Evolutionary conservation across 2,113 vertebrate genomes (phyloP).

Genomic region (Callaeas wilsoni): DNA sequence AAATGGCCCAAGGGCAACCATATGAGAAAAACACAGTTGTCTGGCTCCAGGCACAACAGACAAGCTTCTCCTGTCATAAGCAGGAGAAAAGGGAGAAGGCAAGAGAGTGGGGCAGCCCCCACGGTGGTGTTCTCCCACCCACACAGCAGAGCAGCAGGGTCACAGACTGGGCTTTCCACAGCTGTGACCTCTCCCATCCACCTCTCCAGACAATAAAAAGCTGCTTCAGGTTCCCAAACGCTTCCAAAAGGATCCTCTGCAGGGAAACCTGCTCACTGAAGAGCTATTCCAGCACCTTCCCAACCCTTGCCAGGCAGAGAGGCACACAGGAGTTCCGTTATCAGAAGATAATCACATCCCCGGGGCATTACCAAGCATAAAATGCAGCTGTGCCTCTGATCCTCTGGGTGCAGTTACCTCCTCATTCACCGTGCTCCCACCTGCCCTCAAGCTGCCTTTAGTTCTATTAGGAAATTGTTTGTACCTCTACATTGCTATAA

Average conservation of each 20-base stretch:
- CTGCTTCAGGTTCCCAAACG: not conserved
- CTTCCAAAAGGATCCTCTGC: not conserved
- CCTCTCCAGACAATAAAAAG: not conserved
- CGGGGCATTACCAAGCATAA: not conserved
- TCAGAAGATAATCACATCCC: slow-evolving; percentile 11
- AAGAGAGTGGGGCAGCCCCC: not conserved
- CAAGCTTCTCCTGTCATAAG: not conserved
- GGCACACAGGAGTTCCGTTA: not conserved
- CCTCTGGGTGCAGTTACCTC: slow-evolving; percentile 4
- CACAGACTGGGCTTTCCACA: not conserved
- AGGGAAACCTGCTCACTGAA: not conserved
- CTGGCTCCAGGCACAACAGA: not conserved
- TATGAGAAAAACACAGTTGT: not conserved
- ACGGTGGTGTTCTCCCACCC: fast-evolving
- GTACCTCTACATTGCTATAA: not conserved
- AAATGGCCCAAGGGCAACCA: not conserved
- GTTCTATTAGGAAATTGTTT: not conserved
- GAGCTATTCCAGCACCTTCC: not conserved
- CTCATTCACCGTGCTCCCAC: not conserved
- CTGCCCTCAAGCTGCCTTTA: not conserved
- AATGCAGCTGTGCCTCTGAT: slow-evolving; percentile 38
- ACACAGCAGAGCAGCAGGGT: not conserved
- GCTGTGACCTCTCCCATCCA: not conserved
- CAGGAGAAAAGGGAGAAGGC: not conserved
- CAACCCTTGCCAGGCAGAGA: not conserved